Evolutionary conservation across 1,140 invertebrate species (phyloP).

Genomic region (Brachionus rotundiformis): DNA sequence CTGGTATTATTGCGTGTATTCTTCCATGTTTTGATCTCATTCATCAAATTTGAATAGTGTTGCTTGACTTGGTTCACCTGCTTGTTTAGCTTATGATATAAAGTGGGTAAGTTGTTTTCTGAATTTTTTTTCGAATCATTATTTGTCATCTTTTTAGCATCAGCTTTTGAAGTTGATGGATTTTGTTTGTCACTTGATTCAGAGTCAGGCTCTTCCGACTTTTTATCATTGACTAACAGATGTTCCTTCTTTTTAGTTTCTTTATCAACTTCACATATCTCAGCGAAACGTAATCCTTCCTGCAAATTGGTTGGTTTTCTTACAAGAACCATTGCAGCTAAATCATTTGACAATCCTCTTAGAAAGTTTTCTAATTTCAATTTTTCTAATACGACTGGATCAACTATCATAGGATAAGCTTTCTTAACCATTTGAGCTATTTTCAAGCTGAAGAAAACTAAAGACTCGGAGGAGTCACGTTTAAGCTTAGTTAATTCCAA

Average conservation of each 20-base stretch:
- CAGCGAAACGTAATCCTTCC: not conserved
- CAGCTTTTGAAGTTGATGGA: too few relatives aligned
- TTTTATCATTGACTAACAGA: not conserved
- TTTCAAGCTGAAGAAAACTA: not conserved
- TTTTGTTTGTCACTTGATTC: not conserved
- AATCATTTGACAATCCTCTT: not conserved
- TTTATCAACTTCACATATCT: constrained; percentile 4
- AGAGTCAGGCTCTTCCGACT: not conserved
- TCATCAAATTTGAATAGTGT: constrained; percentile 16
- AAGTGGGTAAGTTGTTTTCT: not conserved
- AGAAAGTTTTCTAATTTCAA: not conserved
- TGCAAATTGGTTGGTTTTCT: not conserved
- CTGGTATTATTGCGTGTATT: not conserved
- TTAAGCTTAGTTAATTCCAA: constrained; percentile 3
- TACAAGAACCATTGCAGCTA: too few relatives aligned
- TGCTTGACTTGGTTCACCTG: not conserved
- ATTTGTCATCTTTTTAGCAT: not conserved
- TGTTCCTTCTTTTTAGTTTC: not conserved
- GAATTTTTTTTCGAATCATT: not conserved
- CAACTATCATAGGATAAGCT: not conserved
- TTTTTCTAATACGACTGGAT: not conserved
- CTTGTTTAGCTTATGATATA: not conserved
- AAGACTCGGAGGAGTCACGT: not conserved
- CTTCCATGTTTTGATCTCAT: not conserved
- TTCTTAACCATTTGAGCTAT: not conserved